Base-by-base conservation (phyloP, 2,113 vertebrate species). In the Amphiprion ocellaris region DNA sequence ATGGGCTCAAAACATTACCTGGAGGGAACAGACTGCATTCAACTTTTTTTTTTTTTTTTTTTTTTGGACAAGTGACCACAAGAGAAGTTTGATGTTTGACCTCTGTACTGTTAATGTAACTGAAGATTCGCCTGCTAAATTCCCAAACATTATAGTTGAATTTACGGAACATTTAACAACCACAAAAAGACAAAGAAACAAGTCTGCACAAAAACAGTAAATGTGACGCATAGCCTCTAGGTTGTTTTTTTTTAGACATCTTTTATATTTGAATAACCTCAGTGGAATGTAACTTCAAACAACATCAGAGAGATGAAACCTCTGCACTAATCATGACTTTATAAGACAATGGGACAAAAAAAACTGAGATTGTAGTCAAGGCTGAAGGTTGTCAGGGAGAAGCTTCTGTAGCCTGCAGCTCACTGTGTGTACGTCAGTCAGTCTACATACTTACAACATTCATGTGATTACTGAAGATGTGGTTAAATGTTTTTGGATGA, bases 181-280 rank as follows among this genome's bases (percentile, higher is more conserved):
- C 33, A 37, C 30, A 37, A 54, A 10, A 69, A 28, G 5, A 28
- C 14, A 23, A 14, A 17, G 9, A 37, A 60, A 72, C 17, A 78
- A 10, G 73, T 50, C 30, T 30, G 47, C 21, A 37, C 62, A 74
- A 19, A 28, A 14, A 37, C 12, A 11, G 0, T 39, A 30, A 55
- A 61, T 55, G 5, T 56, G 55, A 76, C 28, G 63, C 50, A 21
- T 8, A 46, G 54, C 61, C 52, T 64, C 7, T 0, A 55, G 71
- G 23, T 52, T 70, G 30, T 30, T 37, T 37, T 37, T 37, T 37
- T 64, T 39, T 2, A 9, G 21, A 4, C 37, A 33, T 33, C 46
- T 59, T 59, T 24, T 44, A 33, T 10, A 12, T 23, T 61, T 59
- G 39, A 61, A 56, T 60, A 39, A 66, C 17, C 10, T 19, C 0